Base-by-base conservation (phyloP, 1,140 invertebrate species). In the Notospermus geniculatus region DNA sequence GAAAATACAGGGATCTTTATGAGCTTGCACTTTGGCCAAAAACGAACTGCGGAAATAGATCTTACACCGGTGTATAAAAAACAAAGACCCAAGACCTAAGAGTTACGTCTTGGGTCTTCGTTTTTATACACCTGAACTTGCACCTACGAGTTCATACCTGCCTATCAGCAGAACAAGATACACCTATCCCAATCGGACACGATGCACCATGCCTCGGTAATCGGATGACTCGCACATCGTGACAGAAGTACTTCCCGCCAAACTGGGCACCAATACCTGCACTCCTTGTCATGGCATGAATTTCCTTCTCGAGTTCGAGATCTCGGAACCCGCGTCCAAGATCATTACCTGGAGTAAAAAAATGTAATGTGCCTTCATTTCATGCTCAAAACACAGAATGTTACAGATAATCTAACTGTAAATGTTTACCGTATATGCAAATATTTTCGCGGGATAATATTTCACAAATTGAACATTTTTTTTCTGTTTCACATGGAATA, bases 241-340 rank as follows among this genome's bases (percentile, higher is more conserved):
- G 80, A 63, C 80, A 81, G 70, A 82, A 82, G 68, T 82, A 82
- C 63, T 81, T 81, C 2, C 80, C 80, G 11, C 80, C 80, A 72
- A 82, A 82, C 72, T 82, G 80, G 9, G 80, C 80, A 0, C 80
- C 80, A 59, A 82, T 82, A 5, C 80, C 80, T 19, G 72, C 70
- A 25, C 64, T 69, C 52, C 76, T 71, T 2, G 80, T 81, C 60
- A 82, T 57, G 60, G 75, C 68, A 45, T 77, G 73, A 29, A 82
- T 76, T 56, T 80, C 59, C 32, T 69, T 41, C 61, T 82, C 80
- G 15, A 81, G 63, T 45, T 79, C 69, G 7, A 74, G 59, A 57
- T 82, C 80, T 29, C 80, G 65, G 57, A 82, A 82, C 7, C 68
- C 80, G 59, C 74, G 54, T 4, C 80, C 80, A 70, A 80, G 77